Conservation (phyloP, 2,113 vertebrate genomes). For the Athene cunicularia region DNA sequence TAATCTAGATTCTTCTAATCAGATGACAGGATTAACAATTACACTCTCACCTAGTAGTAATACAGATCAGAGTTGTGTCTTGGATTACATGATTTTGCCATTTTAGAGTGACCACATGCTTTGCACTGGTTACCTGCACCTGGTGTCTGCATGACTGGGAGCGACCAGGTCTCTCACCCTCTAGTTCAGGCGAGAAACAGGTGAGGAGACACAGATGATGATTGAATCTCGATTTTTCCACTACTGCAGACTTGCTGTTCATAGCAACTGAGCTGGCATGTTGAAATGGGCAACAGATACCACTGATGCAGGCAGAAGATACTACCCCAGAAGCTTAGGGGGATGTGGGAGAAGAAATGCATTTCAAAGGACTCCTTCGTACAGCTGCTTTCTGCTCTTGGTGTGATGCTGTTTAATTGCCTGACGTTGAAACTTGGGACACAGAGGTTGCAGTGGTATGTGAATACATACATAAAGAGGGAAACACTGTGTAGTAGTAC, state of each 20-base stretch:
- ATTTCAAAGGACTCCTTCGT: not conserved
- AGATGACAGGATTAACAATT: not conserved
- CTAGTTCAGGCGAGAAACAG: not conserved
- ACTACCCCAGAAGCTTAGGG: not conserved
- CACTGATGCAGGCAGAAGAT: not conserved
- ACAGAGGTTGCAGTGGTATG: not conserved
- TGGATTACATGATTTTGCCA: not conserved
- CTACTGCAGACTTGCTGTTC: not conserved
- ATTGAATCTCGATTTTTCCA: not conserved
- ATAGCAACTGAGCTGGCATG: rapidly evolving
- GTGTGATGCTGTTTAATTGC: rapidly evolving
- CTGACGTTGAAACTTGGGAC: not conserved
- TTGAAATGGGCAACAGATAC: not conserved
- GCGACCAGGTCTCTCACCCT: not conserved
- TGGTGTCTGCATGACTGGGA: not conserved
- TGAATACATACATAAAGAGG: not conserved
- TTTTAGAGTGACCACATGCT: not conserved
- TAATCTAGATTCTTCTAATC: not conserved
- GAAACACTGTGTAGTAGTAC: not conserved
- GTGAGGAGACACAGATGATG: not conserved
- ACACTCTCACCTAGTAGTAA: not conserved
- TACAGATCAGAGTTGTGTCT: not conserved
- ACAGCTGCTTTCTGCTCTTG: not conserved
- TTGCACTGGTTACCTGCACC: not conserved
- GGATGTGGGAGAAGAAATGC: not conserved